Conservation (phyloP, 2,888 invertebrate genomes). For the Tubulanus polymorphus region DNA sequence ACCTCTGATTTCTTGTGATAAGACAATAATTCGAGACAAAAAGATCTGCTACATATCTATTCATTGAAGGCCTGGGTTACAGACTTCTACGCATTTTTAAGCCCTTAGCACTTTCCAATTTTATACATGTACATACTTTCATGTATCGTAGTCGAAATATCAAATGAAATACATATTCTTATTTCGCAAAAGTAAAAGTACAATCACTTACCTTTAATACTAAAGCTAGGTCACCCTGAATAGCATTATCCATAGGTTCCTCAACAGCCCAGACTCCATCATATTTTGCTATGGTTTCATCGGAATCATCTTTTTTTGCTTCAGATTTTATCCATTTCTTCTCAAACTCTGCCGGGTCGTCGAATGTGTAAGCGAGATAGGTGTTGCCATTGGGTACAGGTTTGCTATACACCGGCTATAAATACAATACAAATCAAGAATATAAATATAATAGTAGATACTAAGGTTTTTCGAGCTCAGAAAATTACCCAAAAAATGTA, state of each 20-base stretch:
- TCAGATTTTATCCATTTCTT: conserved; percentile 81
- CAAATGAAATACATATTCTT: too few relatives aligned
- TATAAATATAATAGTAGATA: too few relatives aligned
- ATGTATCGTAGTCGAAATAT: too few relatives aligned
- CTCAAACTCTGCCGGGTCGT: conserved; percentile 64
- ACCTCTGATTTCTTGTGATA: not conserved
- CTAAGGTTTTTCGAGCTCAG: too few relatives aligned
- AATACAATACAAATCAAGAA: too few relatives aligned
- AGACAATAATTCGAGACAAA: not conserved
- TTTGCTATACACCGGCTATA: conserved; percentile 56
- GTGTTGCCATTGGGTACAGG: conserved; percentile 65
- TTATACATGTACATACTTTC: too few relatives aligned
- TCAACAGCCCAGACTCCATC: conserved; percentile 79
- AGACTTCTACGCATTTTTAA: too few relatives aligned
- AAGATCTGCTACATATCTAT: not conserved
- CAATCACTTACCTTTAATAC: conserved; percentile 70
- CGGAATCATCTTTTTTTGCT: conserved; percentile 81
- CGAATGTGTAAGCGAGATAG: conserved; percentile 83
- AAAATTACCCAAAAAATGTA: too few relatives aligned
- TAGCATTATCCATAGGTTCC: conserved; percentile 69
- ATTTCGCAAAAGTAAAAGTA: too few relatives aligned
- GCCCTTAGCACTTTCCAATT: too few relatives aligned
- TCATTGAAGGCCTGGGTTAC: too few relatives aligned
- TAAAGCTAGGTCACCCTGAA: conserved; percentile 80
- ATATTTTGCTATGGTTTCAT: conserved; percentile 90